Evolutionary conservation across 1,140 invertebrate genomes (phyloP), one percentile per base, ranked within the genome.

Genomic region (Pemphigus obesinymphae): DNA sequence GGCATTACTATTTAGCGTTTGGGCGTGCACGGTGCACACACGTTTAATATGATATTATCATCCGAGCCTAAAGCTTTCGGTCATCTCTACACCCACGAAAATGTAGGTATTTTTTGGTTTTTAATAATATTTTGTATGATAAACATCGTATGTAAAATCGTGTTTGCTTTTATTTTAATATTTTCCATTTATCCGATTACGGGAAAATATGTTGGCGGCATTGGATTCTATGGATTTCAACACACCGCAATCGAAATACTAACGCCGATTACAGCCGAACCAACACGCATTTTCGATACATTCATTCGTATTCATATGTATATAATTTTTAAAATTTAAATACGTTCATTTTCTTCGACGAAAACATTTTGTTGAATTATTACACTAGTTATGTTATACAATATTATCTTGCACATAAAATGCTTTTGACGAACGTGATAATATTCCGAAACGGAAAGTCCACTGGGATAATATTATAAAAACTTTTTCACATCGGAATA

Each of bases 1-100:
- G 75, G 75, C 50, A 43, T 78, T 78, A 58, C 61, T 78, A 76
- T 78, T 78, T 58, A 55, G n/a, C 53, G 75, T 78, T 78, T 78
- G 75, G 75, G 75, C 50, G 75, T 78, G n/a, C 53, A 37, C 31
- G 8, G 37, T 40, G 37, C 10, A 10, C 10, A 40, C 37, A 10
- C 37, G 37, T 40, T 5, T 40, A 4, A 40, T 8, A 40, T 61
- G 7, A 58, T 58, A 58, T 26, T n/a, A 48, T 50, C 13, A 10
- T 75, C 26, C 37, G 20, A 43, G 31, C 50, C 75, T 23, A 78
- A 78, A 78, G 75, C 50, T 78, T 34, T 78, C 72, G 73, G 73
- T 55, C 75, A 75, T 75, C 72, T 34, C 17, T 53, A 34, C 72
- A 17, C 72, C 72, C 48, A 75, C 72, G 31, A 40, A 0, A 53